Conservation (phyloP, 2,113 vertebrate species). For the Psettodes erumei region DNA sequence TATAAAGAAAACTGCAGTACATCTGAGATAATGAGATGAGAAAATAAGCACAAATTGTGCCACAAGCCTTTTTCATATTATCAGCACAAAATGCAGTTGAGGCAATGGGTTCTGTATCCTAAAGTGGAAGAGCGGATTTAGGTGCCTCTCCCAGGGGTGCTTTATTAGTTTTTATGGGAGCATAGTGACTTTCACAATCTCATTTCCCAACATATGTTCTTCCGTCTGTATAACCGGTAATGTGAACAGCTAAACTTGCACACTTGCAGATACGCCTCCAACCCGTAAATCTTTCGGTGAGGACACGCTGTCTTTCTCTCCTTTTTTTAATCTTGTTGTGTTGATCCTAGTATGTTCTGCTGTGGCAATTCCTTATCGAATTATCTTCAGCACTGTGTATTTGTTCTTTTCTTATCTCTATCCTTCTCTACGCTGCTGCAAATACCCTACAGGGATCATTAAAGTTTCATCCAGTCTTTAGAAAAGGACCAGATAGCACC, state of each 20-base stretch:
- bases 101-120: conserved; percentile 22
- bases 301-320: not conserved
- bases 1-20: not conserved
- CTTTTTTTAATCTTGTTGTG: conserved; percentile 18
- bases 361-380: conserved; percentile 31
- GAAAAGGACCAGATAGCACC: conserved; percentile 33
- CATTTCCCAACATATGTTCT: conserved; percentile 52
- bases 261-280: conserved; percentile 16
- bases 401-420: conserved; percentile 45
- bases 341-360: conserved; percentile 17
- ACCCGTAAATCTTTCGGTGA: conserved; percentile 22
- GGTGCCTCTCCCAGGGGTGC: conserved; percentile 18
- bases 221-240: conserved; percentile 34
- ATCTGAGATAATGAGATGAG: not conserved
- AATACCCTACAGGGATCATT: conserved; percentile 42
- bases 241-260: conserved; percentile 18
- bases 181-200: conserved; percentile 54
- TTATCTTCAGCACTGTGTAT: conserved; percentile 28
- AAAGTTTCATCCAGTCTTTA: conserved; percentile 51
- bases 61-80: not conserved
- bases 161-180: conserved; percentile 50
- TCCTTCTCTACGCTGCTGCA: conserved; percentile 19
- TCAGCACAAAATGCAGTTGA: conserved; percentile 28
- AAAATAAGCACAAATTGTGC: conserved; percentile 1
- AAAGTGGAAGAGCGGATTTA: conserved; percentile 19